Evolutionary conservation across 2,888 invertebrate genomes (phyloP).

Genomic region (Crocallis elinguaria): DNA sequence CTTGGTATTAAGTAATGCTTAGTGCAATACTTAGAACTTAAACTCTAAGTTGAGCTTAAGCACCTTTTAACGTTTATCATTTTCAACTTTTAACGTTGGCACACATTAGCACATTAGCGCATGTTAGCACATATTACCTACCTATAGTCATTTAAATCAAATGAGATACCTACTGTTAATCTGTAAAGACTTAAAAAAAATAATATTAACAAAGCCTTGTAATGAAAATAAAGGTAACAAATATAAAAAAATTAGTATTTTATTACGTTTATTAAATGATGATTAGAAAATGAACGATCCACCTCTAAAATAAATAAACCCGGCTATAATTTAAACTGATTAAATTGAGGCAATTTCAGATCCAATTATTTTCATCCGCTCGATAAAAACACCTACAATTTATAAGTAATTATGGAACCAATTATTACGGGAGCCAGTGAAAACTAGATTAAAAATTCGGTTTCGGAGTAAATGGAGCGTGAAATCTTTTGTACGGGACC

Average conservation of each 20-base stretch:
- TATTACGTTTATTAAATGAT: neutral
- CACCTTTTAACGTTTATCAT: too few species aligned
- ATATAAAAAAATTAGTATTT: neutral
- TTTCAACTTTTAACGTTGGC: too few species aligned
- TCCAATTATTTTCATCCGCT: constrained; percentile 2
- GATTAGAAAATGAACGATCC: neutral
- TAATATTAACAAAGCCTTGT: neutral
- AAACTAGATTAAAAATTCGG: constrained; percentile 36
- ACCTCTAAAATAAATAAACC: neutral
- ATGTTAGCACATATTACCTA: too few species aligned
- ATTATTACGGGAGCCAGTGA: constrained; percentile 3
- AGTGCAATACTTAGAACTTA: too few species aligned
- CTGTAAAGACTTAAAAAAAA: too few species aligned
- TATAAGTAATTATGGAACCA: neutral
- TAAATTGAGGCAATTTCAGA: neutral
- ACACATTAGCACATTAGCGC: too few species aligned
- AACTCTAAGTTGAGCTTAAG: too few species aligned
- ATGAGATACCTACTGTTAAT: too few species aligned
- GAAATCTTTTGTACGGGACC: constrained; percentile 46
- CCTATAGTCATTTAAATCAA: too few species aligned
- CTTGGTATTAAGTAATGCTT: too few species aligned
- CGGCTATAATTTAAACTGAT: neutral
- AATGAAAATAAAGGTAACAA: neutral
- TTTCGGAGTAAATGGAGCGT: constrained; percentile 37
- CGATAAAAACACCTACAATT: neutral